Base-by-base conservation (phyloP, 2,797 vertebrate species). In the Urophycis tenuis region DNA sequence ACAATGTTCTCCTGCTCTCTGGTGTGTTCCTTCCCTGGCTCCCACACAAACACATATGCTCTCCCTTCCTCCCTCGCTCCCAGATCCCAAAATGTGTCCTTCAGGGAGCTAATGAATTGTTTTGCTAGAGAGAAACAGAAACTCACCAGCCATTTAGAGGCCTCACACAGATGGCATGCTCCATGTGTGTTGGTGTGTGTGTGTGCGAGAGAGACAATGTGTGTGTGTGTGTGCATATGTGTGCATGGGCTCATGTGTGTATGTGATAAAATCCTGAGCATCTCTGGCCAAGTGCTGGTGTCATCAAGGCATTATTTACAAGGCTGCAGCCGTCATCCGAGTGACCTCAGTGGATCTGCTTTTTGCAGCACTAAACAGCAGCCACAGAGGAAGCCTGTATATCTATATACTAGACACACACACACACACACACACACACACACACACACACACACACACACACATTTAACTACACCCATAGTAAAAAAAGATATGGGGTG, bases 141-240 rank as follows among this genome's bases (percentile, higher is more conserved):
- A 89, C 82, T 87, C 87, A 85, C 86, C 80, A 85, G 81, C 80
- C 77, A 83, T 83, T 89, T 87, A 85, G 82, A 79, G 86, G 79
- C 75, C 78, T 53, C 82, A 78, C 77, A 73, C 83, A 87, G 83
- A 60, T 25, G 53, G 53, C 19, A 84, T 35, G 33, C 74, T 22
- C 49, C 49, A 53, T 74, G 53, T 30, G 64, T 34, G 74, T 77
- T 60, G 70, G 25, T 77, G 41, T 85, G 78, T 81, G 45, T 67
- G 79, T 76, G 85, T 34, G 32, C 75, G 71, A 77, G 78, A 77
- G 73, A 81, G 72, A 39, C 12, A 39, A 39, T 77, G 71, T 30
- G 60, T 35, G 75, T 77, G 64, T 71, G 25, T 79, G 64, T 75
- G 35, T 84, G 80, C n/a, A 22, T 78, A 31, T 73, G n/a, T 76